These are phyloP conservation scores for Chelidonichthys spinosus DNA, from an alignment of 2,797 vertebrate species.

Conservation along the genomic window DNA sequence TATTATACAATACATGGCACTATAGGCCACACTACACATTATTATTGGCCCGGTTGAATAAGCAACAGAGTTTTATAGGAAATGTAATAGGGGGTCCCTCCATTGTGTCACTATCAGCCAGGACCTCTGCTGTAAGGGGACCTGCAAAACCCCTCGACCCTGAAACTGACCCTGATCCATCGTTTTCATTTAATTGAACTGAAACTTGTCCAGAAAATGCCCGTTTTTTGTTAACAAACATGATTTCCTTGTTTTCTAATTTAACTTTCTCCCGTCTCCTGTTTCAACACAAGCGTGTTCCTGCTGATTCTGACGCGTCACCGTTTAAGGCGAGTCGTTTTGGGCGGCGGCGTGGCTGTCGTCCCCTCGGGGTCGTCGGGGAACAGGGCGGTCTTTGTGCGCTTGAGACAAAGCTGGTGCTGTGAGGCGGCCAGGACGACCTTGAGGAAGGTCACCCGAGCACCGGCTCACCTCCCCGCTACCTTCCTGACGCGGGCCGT, in stretches of 20 bases:
- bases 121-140: too few relatives aligned
- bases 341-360: slow-evolving; percentile 18
- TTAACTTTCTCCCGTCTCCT: background rate
- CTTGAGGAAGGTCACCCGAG: slow-evolving; percentile 75
- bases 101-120: too few relatives aligned
- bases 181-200: too few relatives aligned
- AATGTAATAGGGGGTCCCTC: too few relatives aligned
- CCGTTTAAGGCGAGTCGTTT: slow-evolving; percentile 45
- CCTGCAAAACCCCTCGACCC: background rate
- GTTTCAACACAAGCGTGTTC: slow-evolving; percentile 9
- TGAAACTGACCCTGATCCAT: background rate
- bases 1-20: too few relatives aligned
- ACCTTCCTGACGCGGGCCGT: background rate
- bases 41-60: too few relatives aligned
- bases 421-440: slow-evolving; percentile 70
- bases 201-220: too few relatives aligned
- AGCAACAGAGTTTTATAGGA: too few relatives aligned
- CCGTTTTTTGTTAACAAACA: background rate
- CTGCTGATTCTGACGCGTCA: background rate
- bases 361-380: background rate
- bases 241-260: background rate
- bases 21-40: too few relatives aligned
- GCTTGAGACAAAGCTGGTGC: slow-evolving; percentile 77
- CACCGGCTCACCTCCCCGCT: slow-evolving; percentile 41
- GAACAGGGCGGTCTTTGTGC: slow-evolving; percentile 82